Evolutionary conservation across 2,888 invertebrate genomes (phyloP).

Genomic region (Rhagium mordax): DNA sequence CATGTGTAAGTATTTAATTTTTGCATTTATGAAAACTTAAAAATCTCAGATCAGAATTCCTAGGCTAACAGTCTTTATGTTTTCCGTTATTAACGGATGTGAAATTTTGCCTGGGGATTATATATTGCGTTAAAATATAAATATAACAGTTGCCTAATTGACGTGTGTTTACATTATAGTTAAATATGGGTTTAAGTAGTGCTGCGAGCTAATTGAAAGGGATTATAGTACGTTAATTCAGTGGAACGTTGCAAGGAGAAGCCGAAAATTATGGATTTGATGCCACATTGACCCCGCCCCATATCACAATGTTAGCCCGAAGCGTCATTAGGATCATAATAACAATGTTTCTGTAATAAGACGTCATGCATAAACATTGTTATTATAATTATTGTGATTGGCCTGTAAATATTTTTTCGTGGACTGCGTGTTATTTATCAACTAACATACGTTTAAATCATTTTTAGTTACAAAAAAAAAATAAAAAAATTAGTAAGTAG

Average conservation of each 20-base stretch:
- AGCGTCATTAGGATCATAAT: neutral
- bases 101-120: conserved; percentile 33
- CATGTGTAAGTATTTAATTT: conserved; percentile 16
- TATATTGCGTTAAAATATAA: conserved; percentile 26
- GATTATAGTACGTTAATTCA: conserved; percentile 12
- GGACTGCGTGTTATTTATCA: too few species aligned
- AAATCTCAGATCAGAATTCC: conserved; percentile 24
- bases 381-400: neutral
- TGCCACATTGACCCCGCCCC: neutral
- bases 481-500: too few species aligned
- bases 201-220: conserved; percentile 10
- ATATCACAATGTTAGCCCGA: neutral
- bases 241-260: neutral
- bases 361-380: neutral
- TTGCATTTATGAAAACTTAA: conserved; percentile 26
- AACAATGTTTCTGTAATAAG: neutral
- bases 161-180: conserved; percentile 25
- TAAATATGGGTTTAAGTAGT: conserved; percentile 24
- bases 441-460: too few species aligned
- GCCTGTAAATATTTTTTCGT: neutral
- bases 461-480: too few species aligned
- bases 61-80: conserved; percentile 29
- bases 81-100: conserved; percentile 36
- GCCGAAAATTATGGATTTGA: conserved; percentile 2
- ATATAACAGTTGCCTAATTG: conserved; percentile 36